A percentile compares a stretch with the other conserved stretches of the same genome.
Evolutionary conservation across 1,140 invertebrate genomes (phyloP).

Genomic region (Drosophila ohnishii): DNA sequence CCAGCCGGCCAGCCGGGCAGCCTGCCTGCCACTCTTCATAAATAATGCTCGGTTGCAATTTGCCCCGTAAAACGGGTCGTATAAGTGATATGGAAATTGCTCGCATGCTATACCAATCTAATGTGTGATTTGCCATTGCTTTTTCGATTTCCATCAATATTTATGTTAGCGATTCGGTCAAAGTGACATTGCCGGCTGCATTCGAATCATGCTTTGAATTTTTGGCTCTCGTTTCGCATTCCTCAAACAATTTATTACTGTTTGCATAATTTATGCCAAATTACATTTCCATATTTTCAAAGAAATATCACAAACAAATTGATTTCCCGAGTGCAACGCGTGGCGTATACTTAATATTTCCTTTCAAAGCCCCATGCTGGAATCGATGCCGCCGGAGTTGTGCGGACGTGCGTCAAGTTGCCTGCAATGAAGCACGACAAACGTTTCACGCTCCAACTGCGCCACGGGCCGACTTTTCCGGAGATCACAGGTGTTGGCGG

Average conservation of each 20-base stretch:
- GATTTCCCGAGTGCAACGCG: slow-evolving; percentile 30
- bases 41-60: slow-evolving; percentile 56
- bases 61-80: slow-evolving; percentile 31
- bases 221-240: slow-evolving; percentile 30
- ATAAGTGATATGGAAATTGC: slow-evolving; percentile 52
- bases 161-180: slow-evolving; percentile 40
- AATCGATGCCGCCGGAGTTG: slow-evolving; percentile 26
- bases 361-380: slow-evolving; percentile 7
- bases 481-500: not conserved
- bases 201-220: slow-evolving; percentile 23
- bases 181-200: slow-evolving; percentile 20
- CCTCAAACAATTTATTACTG: slow-evolving; percentile 44
- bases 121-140: slow-evolving; percentile 54
- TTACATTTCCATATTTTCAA: slow-evolving; percentile 41
- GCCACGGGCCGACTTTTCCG: not conserved
- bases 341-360: slow-evolving; percentile 54
- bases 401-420: slow-evolving; percentile 71
- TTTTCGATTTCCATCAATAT: slow-evolving; percentile 61
- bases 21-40: slow-evolving; percentile 50
- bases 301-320: slow-evolving; percentile 41
- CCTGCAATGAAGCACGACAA: slow-evolving; percentile 62
- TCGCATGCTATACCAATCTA: slow-evolving; percentile 25
- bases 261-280: slow-evolving; percentile 55
- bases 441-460: slow-evolving; percentile 53
- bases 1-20: not conserved